A percentile compares a stretch with the other conserved stretches of the same genome.
phyloP scores from a whole-genome alignment of 2,888 invertebrate species.

The Schizaphis graminum region DNA sequence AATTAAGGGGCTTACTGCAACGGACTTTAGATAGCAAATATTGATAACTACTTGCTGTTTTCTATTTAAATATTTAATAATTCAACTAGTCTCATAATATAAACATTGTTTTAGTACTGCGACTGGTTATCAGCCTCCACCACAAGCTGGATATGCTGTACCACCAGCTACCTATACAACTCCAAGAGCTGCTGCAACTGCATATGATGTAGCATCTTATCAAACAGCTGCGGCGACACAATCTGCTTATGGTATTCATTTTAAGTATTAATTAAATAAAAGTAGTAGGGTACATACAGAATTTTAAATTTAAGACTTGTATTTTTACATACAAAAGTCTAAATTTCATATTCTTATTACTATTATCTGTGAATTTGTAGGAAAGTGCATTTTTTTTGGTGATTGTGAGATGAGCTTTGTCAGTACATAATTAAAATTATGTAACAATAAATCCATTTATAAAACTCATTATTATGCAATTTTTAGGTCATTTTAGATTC shows the following conservation, averaged over 20 bases:
- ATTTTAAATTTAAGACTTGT: not conserved
- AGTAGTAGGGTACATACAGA: not conserved
- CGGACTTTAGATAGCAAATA: not conserved
- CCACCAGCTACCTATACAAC: conserved; percentile 76
- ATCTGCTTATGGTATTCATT: conserved; percentile 63
- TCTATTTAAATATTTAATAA: not conserved
- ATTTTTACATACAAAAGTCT: not conserved
- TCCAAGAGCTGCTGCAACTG: conserved; percentile 84
- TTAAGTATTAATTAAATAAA: not conserved
- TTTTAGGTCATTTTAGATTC: too few species aligned
- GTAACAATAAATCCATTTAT: too few species aligned
- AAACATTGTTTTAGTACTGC: conserved; percentile 77
- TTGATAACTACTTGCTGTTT: not conserved
- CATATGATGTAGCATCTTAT: conserved; percentile 87
- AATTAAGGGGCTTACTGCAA: not conserved
- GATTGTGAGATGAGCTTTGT: too few species aligned
- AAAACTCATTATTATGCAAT: too few species aligned
- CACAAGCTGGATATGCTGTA: conserved; percentile 88
- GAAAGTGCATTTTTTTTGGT: too few species aligned
- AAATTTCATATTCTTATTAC: not conserved
- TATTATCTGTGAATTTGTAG: not conserved
- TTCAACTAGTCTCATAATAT: conserved; percentile 67
- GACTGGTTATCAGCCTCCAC: conserved; percentile 82
- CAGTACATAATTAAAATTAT: too few species aligned
- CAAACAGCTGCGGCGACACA: conserved; percentile 84